Percentiles rank a stretch among this genome's conserved stretches.
Evolutionary conservation across 2,113 vertebrate genomes (phyloP).

Genomic region (Tretioscincus oriximinensis): DNA sequence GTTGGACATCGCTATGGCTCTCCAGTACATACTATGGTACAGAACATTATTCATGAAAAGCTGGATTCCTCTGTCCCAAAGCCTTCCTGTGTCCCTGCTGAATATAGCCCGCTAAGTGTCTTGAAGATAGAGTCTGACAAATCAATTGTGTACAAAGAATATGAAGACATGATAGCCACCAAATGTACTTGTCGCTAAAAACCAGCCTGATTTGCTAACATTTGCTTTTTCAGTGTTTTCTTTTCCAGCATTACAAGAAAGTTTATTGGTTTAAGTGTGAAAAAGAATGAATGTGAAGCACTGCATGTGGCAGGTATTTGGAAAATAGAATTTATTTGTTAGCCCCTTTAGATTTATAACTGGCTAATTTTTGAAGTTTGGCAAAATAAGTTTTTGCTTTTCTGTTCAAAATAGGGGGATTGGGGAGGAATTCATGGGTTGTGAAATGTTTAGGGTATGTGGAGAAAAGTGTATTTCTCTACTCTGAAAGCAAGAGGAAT

Average conservation of each 20-base stretch:
- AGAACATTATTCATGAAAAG: conserved; percentile 90
- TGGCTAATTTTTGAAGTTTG: conserved; percentile 1
- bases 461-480: conserved; percentile 38
- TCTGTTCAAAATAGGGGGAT: conserved; percentile 33
- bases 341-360: conserved; percentile 35
- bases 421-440: not conserved
- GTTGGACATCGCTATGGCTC: conserved; percentile 90
- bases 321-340: conserved; percentile 27
- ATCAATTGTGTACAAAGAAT: conserved; percentile 91
- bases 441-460: conserved; percentile 3
- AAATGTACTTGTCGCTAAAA: conserved; percentile 89
- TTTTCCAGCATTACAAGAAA: accelerated
- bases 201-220: not conserved
- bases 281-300: not conserved
- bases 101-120: conserved; percentile 89
- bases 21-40: conserved; percentile 89
- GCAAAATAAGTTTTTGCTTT: not conserved
- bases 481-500: conserved; percentile 18
- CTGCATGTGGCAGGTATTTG: not conserved
- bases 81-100: conserved; percentile 90
- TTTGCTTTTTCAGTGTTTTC: not conserved
- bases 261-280: not conserved
- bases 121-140: conserved; percentile 87
- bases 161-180: conserved; percentile 93
- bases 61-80: conserved; percentile 83